Evolutionary conservation across 2,113 vertebrate genomes (phyloP).

Genomic region (Polypterus senegalus): DNA sequence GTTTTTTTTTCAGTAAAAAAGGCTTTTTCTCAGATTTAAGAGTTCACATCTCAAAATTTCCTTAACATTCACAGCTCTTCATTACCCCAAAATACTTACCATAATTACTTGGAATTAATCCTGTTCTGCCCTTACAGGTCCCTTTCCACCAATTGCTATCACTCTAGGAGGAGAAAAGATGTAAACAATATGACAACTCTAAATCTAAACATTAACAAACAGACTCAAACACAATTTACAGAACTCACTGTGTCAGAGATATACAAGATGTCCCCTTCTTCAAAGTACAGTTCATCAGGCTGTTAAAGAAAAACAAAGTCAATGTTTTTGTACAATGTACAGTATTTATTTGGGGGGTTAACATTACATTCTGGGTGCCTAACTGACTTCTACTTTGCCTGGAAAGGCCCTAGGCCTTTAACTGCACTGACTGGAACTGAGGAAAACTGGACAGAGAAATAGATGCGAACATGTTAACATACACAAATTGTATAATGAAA

Average conservation of each 20-base stretch:
- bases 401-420: no score
- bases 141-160: constrained; percentile 98
- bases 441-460: no score
- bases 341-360: no score
- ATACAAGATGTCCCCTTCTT: constrained; percentile 95
- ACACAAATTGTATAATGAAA: no score
- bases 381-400: no score
- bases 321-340: no score
- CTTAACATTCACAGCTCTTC: neutral
- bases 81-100: constrained; percentile 50
- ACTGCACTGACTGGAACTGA: no score
- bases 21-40: no score
- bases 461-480: no score
- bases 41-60: no score
- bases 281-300: constrained; percentile 95
- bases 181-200: neutral
- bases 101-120: constrained; percentile 96
- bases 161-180: constrained; percentile 50
- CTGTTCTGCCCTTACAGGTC: constrained; percentile 82
- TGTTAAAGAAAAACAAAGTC: constrained; percentile 33
- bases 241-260: constrained; percentile 85
- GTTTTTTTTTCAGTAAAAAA: no score
- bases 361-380: no score
- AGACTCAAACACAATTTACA: neutral
- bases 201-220: neutral